These are phyloP conservation scores for Buteo buteo DNA, from an alignment of 2,113 vertebrate genomes.

Conservation along the genomic window DNA sequence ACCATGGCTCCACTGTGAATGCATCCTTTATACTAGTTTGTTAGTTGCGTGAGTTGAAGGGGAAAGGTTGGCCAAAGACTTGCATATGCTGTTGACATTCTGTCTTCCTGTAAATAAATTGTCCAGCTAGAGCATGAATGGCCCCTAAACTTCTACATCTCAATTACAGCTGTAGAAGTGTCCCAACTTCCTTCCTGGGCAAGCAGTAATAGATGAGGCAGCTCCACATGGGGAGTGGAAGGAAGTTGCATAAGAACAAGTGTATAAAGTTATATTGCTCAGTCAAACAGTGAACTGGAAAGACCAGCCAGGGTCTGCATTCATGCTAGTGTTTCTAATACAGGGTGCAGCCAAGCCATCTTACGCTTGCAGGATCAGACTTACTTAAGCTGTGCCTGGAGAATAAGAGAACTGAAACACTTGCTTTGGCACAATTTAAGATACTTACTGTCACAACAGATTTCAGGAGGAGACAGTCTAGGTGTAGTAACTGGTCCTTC, in stretches of 20 bases:
- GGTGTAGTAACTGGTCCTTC: not conserved
- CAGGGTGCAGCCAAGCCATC: not conserved
- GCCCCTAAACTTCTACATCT: not conserved
- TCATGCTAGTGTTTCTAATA: not conserved
- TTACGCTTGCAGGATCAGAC: not conserved
- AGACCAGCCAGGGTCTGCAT: not conserved
- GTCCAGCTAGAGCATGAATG: not conserved
- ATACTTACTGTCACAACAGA: not conserved
- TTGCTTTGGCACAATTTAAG: constrained; percentile 47
- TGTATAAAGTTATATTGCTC: not conserved
- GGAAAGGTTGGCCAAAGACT: not conserved
- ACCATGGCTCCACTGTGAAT: not conserved
- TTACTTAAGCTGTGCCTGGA: not conserved
- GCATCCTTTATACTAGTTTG: not conserved
- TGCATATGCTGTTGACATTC: not conserved
- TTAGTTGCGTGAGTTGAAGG: constrained; percentile 5
- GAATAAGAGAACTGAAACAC: not conserved
- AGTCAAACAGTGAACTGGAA: not conserved
- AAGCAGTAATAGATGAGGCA: not conserved
- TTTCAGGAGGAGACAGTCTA: not conserved
- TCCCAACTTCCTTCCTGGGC: not conserved
- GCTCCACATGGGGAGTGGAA: not conserved
- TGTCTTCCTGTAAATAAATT: constrained; percentile 36
- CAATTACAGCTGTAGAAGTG: not conserved
- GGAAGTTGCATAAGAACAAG: not conserved